Conservation (phyloP, 2,113 vertebrate species). For the Rhinoderma darwinii region DNA sequence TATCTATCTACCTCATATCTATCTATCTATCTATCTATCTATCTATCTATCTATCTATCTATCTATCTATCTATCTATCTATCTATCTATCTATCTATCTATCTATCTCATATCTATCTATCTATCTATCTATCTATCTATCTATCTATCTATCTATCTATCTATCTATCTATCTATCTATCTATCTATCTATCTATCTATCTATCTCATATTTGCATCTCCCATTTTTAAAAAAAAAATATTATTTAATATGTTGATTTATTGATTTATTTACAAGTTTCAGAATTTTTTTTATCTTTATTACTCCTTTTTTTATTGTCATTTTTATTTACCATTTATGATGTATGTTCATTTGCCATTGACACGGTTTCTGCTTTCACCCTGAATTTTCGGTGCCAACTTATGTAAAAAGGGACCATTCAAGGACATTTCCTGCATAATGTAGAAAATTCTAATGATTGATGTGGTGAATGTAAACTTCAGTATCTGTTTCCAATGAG, state of each 20-base stretch:
- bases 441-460: neutral
- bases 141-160: too few species aligned
- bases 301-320: neutral
- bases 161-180: neutral
- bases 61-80: neutral
- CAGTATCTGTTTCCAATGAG: conserved; percentile 48
- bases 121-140: neutral
- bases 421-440: conserved; percentile 37
- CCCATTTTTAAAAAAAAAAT: too few species aligned
- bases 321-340: neutral
- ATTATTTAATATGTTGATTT: neutral
- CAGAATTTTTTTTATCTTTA: too few species aligned
- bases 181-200: conserved; percentile 9
- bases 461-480: conserved; percentile 31
- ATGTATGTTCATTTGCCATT: neutral
- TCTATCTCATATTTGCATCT: neutral
- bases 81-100: neutral
- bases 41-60: too few species aligned
- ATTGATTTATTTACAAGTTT: neutral
- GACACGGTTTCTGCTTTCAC: neutral
- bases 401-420: conserved; percentile 19
- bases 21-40: neutral
- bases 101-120: neutral
- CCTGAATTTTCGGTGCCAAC: neutral
- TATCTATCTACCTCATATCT: neutral